Conservation (phyloP, 1,140 invertebrate genomes). For the Dolichoris vasculosae region DNA sequence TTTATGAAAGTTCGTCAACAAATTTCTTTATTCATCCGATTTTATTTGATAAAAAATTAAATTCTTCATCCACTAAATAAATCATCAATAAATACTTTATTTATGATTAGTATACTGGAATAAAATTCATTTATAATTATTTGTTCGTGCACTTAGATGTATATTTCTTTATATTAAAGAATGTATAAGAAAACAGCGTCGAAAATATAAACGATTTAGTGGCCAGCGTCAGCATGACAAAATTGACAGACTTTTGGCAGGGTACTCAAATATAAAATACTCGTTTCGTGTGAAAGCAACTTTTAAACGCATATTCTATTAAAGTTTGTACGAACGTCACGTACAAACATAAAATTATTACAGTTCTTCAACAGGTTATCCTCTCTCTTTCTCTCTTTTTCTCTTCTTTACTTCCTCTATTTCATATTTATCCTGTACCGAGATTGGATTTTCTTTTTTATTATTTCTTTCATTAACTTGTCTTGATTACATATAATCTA, state of each 20-base stretch:
- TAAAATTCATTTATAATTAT: neutral
- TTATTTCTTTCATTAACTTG: neutral
- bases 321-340: conserved; percentile 19
- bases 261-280: neutral
- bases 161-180: neutral
- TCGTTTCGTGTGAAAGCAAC: neutral
- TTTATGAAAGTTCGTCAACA: too few species aligned
- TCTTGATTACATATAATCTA: too few species aligned
- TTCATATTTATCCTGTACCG: neutral
- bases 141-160: neutral
- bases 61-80: too few species aligned
- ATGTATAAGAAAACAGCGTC: neutral
- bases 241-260: conserved; percentile 33
- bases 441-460: neutral
- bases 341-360: neutral
- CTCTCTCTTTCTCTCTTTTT: neutral
- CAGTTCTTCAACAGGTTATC: conserved; percentile 19
- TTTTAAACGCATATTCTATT: conserved; percentile 21
- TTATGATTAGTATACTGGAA: too few species aligned
- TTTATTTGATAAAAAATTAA: too few species aligned
- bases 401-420: neutral
- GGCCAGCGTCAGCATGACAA: neutral
- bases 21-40: too few species aligned
- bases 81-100: too few species aligned
- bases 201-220: neutral